Evolutionary conservation across 2,888 invertebrate species (phyloP).

Genomic region (Gandaritis pyraliata): DNA sequence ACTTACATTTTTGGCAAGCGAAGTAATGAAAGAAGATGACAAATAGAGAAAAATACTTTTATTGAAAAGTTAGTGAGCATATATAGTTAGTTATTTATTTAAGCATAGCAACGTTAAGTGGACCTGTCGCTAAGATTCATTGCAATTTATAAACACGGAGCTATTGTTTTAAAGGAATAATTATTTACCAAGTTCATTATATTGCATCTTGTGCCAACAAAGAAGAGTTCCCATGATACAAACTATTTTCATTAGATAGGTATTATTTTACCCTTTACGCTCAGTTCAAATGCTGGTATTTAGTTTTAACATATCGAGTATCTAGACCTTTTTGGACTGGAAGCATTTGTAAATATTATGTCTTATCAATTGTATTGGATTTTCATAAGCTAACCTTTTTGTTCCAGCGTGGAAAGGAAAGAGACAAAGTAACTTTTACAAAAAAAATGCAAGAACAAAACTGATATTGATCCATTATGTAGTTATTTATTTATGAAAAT

Average conservation of each 20-base stretch:
- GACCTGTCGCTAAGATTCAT: slow-evolving; percentile 20
- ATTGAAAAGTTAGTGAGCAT: slow-evolving; percentile 28
- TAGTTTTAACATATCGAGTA: too few species aligned
- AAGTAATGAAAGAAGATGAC: slow-evolving; percentile 22
- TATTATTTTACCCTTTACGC: too few species aligned
- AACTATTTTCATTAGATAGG: neutral
- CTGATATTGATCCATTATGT: neutral
- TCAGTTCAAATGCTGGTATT: too few species aligned
- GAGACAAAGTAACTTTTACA: too few species aligned
- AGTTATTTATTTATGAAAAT: slow-evolving; percentile 1
- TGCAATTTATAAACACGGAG: slow-evolving; percentile 26
- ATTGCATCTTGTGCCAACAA: neutral
- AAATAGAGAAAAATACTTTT: slow-evolving; percentile 13
- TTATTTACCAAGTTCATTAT: neutral
- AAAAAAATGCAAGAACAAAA: too few species aligned
- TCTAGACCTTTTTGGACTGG: too few species aligned
- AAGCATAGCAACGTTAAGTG: slow-evolving; percentile 14
- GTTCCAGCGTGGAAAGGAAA: too few species aligned
- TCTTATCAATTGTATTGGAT: too few species aligned
- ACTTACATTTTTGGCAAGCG: slow-evolving; percentile 29
- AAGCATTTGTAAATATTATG: too few species aligned
- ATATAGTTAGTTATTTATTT: slow-evolving; percentile 21
- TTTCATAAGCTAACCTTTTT: too few species aligned
- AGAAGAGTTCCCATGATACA: neutral
- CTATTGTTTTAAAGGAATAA: slow-evolving; percentile 27